These are phyloP conservation scores for Hylaeus anthracinus DNA, from an alignment of 1,140 invertebrate species.

Conservation along the genomic window DNA sequence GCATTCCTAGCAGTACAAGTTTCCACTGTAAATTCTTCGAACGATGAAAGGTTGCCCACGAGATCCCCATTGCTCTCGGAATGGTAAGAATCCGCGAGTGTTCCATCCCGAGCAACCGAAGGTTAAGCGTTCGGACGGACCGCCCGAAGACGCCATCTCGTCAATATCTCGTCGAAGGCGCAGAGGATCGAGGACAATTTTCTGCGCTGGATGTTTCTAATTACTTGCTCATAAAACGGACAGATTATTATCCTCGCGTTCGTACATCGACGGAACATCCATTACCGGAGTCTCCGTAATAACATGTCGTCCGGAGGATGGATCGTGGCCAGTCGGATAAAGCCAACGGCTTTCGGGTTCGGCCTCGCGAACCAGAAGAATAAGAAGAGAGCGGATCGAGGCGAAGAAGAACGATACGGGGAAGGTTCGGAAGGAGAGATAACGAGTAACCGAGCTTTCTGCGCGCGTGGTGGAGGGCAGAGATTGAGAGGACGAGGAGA, in stretches of 20 bases:
- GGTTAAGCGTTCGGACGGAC: neutral
- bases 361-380: constrained; percentile 5
- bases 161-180: neutral
- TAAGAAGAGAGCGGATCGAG: constrained; percentile 13
- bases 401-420: neutral
- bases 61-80: no score
- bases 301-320: constrained; percentile 49
- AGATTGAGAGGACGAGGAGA: neutral
- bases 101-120: no score
- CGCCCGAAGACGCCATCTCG: neutral
- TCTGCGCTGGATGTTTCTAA: neutral
- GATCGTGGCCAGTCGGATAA: constrained; percentile 39
- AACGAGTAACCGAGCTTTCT: constrained; percentile 30
- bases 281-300: constrained; percentile 38
- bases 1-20: no score
- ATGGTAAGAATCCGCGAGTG: no score
- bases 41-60: no score
- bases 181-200: neutral
- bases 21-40: no score
- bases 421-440: constrained; percentile 14
- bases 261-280: constrained; percentile 25
- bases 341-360: constrained; percentile 32
- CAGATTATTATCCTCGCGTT: constrained; percentile 35
- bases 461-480: neutral
- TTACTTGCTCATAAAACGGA: constrained; percentile 22